Evolutionary conservation across 2,113 vertebrate genomes (phyloP), one percentile per base, ranked within the genome.

Genomic region (Sisor rabdophorus): DNA sequence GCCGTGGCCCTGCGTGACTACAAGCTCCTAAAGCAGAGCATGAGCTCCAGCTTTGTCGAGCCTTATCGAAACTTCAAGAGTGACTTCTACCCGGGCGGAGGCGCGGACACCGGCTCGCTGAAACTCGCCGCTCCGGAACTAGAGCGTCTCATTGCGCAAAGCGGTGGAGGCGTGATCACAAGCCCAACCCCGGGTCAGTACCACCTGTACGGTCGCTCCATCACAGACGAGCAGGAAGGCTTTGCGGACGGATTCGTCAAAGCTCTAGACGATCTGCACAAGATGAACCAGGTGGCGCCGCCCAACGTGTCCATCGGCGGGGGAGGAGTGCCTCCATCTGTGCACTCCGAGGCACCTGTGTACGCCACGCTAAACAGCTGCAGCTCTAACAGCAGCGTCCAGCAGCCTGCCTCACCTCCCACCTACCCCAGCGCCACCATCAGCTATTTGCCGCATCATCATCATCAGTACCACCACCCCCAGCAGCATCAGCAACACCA

Each of bases 241-340:
- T 97, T 97, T 70, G 90, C 92, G 2, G 93, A 95, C 68, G 93
- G 94, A 36, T 97, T 97, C 76, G 93, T 96, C 1, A 96, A 95
- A 88, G 95, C 95, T 0, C 83, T 96, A 85, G 96, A 98, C 87
- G 95, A 97, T 79, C 90, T 97, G 28, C 94, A 97, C 88, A 96
- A 96, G 85, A 95, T 96, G 91, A 96, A 97, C 87, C 94, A 95
- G 80, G 93, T 95, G 87, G 91, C 92, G 1, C 94, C 95, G 47
- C 95, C 95, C 24, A 97, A 97, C 76, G 95, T 97, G 83, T 95
- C 95, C 44, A 90, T 96, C 83, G 92, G 92, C 53, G 82, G 79
- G 74, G 89, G 87, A 20, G 89, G 88, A 0, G 80, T 89, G 15
- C 82, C 83, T n/a, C 82, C 86, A 11, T 93, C 87, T 65, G 90